A percentile compares a stretch with the other conserved stretches of the same genome.
Evolutionary conservation across 2,797 vertebrate species (phyloP).

Genomic region (Eospalax fontanierii): DNA sequence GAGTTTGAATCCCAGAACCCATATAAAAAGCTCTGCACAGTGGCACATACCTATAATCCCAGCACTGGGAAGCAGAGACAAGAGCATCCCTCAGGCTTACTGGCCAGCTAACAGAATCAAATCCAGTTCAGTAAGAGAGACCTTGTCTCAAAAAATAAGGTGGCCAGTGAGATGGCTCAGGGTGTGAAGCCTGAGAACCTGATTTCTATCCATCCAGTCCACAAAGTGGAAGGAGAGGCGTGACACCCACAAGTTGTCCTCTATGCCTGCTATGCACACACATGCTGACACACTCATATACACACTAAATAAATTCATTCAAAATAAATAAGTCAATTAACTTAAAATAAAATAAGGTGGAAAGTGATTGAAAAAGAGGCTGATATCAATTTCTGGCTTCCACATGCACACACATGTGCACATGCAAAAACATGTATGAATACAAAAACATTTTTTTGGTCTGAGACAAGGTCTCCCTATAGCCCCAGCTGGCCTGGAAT

Average conservation of each 20-base stretch:
- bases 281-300: background rate
- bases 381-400: background rate
- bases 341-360: background rate
- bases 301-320: background rate
- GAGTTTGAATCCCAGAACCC: background rate
- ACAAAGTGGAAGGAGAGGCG: background rate
- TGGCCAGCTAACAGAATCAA: background rate
- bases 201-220: background rate
- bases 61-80: background rate
- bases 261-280: background rate
- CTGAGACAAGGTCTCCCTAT: no score
- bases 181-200: background rate
- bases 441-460: background rate
- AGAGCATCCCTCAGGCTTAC: background rate
- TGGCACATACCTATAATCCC: no score
- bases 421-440: background rate
- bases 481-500: no score
- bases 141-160: background rate
- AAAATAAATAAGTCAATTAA: background rate
- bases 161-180: background rate
- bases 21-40: background rate
- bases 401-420: no score
- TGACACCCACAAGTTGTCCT: background rate
- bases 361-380: background rate
- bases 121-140: background rate